Evolutionary conservation across 2,888 invertebrate species (phyloP).

Genomic region (Brenthis ino): DNA sequence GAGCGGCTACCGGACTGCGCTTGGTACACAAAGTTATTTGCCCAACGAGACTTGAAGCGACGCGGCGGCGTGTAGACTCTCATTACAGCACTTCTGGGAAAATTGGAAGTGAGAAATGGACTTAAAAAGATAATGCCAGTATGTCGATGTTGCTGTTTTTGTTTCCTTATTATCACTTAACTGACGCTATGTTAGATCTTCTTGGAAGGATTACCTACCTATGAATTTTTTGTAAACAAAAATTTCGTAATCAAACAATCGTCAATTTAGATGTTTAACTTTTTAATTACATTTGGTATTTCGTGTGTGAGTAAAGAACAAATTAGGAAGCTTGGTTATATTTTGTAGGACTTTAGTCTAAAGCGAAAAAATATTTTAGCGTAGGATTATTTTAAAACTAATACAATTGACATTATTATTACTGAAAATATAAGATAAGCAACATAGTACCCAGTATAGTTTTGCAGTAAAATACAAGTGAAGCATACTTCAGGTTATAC

Average conservation of each 20-base stretch:
- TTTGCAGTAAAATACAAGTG: too few species aligned
- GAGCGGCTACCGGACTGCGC: slow-evolving; percentile 77
- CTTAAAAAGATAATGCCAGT: slow-evolving; percentile 72
- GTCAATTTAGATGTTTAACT: slow-evolving; percentile 26
- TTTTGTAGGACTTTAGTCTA: background rate
- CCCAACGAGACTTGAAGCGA: slow-evolving; percentile 61
- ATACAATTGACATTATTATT: too few species aligned
- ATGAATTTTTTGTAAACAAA: slow-evolving; percentile 31
- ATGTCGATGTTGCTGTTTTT: slow-evolving; percentile 53
- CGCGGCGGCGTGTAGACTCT: slow-evolving; percentile 72
- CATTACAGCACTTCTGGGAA: slow-evolving; percentile 77
- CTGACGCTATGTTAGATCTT: slow-evolving; percentile 44
- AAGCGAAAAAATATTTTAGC: background rate
- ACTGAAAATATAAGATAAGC: too few species aligned
- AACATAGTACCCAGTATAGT: too few species aligned
- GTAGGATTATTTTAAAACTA: too few species aligned
- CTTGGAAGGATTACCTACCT: slow-evolving; percentile 44
- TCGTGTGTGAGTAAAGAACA: slow-evolving; percentile 1
- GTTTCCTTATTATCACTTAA: slow-evolving; percentile 47
- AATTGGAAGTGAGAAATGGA: slow-evolving; percentile 77
- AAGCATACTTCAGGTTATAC: too few species aligned
- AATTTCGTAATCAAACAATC: slow-evolving; percentile 26
- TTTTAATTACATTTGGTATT: slow-evolving; percentile 23
- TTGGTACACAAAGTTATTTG: slow-evolving; percentile 72
- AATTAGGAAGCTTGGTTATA: background rate